Evolutionary conservation across 1,140 invertebrate species (phyloP).

Genomic region (Drosophila persimilis): DNA sequence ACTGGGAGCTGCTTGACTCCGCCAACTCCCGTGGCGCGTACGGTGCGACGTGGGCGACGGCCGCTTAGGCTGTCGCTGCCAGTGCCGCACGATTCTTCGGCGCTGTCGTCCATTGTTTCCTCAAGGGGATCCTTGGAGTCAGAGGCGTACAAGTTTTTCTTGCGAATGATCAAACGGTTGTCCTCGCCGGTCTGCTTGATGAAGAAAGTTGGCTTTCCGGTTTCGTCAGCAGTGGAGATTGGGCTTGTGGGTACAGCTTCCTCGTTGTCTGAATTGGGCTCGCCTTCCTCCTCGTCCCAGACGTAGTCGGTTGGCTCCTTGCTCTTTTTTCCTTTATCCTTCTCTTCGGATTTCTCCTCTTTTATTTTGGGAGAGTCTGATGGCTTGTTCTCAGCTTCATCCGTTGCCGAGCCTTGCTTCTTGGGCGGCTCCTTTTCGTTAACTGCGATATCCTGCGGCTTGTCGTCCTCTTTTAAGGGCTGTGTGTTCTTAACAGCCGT

Average conservation of each 20-base stretch:
- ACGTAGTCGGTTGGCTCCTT: background rate
- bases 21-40: background rate
- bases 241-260: background rate
- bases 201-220: conserved; percentile 26
- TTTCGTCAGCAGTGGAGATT: background rate
- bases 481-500: conserved; percentile 5
- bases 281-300: conserved; percentile 21
- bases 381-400: too few species aligned
- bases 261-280: conserved; percentile 6
- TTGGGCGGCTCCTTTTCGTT: conserved; percentile 3
- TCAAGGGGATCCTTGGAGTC: conserved; percentile 20
- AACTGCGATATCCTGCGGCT: conserved; percentile 14
- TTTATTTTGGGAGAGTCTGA: too few species aligned
- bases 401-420: background rate
- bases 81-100: conserved; percentile 6
- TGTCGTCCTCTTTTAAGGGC: conserved; percentile 28
- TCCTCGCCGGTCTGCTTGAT: conserved; percentile 47
- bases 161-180: conserved; percentile 53
- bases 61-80: background rate
- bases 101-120: conserved; percentile 35
- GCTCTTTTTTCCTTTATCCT: background rate
- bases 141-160: conserved; percentile 20
- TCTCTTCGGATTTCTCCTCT: background rate
- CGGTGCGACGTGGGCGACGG: conserved; percentile 27
- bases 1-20: conserved; percentile 46